Conservation (phyloP, 2,888 invertebrate genomes). For the Drosophila rubida region DNA sequence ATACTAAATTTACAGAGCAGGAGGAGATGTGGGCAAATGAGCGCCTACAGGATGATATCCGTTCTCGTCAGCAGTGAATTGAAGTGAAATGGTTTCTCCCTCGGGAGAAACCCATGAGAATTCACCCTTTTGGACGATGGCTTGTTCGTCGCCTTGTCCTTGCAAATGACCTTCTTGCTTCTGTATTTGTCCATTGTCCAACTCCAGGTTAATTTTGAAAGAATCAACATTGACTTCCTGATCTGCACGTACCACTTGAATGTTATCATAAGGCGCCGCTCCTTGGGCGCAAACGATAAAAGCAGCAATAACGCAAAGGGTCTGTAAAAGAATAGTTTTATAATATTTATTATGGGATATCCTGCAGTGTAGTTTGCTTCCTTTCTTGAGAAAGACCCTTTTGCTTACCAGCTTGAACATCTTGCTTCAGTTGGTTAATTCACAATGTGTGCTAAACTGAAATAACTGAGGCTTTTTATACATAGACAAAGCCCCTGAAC, state of each 20-base stretch:
- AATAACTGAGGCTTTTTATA: constrained; percentile 14
- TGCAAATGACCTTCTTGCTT: background rate
- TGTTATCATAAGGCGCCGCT: background rate
- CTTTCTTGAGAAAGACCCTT: background rate
- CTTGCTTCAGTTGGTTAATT: constrained; percentile 17
- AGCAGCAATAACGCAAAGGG: constrained; percentile 13
- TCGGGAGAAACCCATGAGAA: background rate
- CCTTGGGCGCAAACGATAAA: background rate
- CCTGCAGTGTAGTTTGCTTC: background rate
- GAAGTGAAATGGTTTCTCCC: background rate
- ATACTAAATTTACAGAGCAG: too few species aligned
- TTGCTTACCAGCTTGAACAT: constrained; percentile 31
- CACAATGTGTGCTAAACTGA: constrained; percentile 15
- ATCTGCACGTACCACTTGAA: background rate
- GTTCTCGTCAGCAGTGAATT: background rate
- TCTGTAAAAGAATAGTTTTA: background rate
- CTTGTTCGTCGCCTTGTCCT: background rate
- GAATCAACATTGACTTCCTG: background rate
- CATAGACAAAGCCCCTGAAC: background rate
- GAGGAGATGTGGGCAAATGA: background rate
- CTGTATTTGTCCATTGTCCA: background rate
- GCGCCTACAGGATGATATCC: background rate
- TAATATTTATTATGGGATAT: background rate
- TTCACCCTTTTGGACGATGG: background rate
- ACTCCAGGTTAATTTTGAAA: background rate